Evolutionary conservation across 2,113 vertebrate species (phyloP).

Genomic region (Lichenostomus cassidix): DNA sequence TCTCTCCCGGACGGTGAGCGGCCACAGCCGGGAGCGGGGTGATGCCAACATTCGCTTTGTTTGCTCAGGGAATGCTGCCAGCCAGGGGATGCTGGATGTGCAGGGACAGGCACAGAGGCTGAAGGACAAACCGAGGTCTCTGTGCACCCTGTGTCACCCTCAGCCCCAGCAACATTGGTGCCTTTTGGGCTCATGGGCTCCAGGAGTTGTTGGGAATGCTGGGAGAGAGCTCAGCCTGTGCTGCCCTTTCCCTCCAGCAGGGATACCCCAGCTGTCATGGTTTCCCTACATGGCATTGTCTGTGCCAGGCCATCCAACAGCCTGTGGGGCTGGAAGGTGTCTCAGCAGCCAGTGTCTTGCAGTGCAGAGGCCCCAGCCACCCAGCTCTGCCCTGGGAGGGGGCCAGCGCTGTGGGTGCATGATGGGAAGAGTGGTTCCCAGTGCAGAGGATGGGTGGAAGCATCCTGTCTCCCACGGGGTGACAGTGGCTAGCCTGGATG

Average conservation of each 20-base stretch:
- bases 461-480: not conserved
- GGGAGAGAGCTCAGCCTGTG: not conserved
- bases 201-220: not conserved
- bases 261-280: not conserved
- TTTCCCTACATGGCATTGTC: fast-evolving
- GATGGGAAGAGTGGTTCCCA: not conserved
- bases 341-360: not conserved
- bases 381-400: not conserved
- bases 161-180: fast-evolving
- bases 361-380: not conserved
- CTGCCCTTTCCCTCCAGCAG: not conserved
- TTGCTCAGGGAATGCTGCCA: not conserved
- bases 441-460: not conserved
- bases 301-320: not conserved
- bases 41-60: slow-evolving; percentile 23
- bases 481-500: not conserved
- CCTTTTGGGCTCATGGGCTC: not conserved
- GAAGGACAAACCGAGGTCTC: not conserved
- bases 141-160: not conserved
- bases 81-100: not conserved
- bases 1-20: slow-evolving; percentile 59
- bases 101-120: not conserved
- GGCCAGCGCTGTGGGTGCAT: fast-evolving
- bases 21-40: not conserved
- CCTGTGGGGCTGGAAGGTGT: not conserved